Evolutionary conservation across 2,888 invertebrate species (phyloP).

Genomic region (Yponomeuta sedellus): DNA sequence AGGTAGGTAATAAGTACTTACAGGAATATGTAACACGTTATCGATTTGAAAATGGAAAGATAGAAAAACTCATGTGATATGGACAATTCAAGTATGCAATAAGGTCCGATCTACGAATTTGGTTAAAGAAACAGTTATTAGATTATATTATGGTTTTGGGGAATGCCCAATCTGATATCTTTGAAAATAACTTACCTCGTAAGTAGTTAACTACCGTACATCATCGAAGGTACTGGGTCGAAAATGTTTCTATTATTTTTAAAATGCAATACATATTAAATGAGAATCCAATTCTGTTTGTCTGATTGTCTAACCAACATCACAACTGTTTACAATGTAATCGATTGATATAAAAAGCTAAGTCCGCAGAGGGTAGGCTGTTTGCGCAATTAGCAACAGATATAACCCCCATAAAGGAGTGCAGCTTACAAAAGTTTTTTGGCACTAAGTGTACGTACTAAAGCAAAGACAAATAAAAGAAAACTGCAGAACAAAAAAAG

Average conservation of each 20-base stretch:
- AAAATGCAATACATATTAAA: neutral
- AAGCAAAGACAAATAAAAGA: slow-evolving; percentile 29
- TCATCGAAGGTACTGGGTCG: neutral
- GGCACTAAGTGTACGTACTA: slow-evolving; percentile 53
- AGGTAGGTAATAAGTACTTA: neutral
- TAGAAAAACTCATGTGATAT: no score
- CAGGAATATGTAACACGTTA: no score
- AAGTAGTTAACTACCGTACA: no score
- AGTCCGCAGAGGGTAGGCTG: neutral
- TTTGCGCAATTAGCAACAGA: neutral
- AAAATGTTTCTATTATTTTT: neutral
- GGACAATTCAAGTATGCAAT: no score
- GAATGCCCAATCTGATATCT: no score
- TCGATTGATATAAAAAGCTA: neutral
- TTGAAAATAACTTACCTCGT: no score
- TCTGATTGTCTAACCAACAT: neutral
- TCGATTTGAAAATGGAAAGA: no score
- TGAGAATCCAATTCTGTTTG: neutral
- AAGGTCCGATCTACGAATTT: no score
- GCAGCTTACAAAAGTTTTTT: slow-evolving; percentile 33
- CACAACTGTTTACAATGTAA: neutral
- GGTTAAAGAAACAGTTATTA: no score
- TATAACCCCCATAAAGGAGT: neutral
- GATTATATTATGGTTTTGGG: no score
- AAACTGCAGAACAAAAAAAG: slow-evolving; percentile 33